phyloP scores from a whole-genome alignment of 2,113 vertebrate species.

The Elephas maximus region DNA sequence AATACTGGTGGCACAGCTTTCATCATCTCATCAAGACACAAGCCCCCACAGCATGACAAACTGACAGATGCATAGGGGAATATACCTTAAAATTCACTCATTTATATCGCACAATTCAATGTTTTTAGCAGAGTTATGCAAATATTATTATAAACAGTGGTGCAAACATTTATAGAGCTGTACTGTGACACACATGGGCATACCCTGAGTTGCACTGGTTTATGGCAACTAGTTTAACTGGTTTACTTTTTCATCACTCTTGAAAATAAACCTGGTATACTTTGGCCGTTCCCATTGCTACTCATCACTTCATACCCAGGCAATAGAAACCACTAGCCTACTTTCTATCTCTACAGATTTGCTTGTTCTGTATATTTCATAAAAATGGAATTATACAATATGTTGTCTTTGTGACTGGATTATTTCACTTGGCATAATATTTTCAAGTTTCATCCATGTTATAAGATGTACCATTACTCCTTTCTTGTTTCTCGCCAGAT shows the following conservation, averaged over 20 bases:
- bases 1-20: too few species aligned
- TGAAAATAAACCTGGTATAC: background rate
- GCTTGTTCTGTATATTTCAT: background rate
- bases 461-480: background rate
- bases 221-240: background rate
- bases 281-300: background rate
- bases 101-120: background rate
- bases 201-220: background rate
- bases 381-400: background rate
- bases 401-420: background rate
- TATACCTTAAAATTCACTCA: background rate
- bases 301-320: background rate
- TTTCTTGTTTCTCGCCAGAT: background rate
- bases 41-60: too few species aligned
- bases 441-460: background rate
- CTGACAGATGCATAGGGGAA: too few species aligned
- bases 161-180: background rate
- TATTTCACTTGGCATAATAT: background rate
- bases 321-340: background rate
- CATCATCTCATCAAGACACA: too few species aligned
- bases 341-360: background rate
- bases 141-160: background rate
- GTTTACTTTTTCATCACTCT: background rate
- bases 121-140: background rate
- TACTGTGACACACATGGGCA: background rate